These are phyloP conservation scores for Limnephilus lunatus DNA, from an alignment of 2,888 invertebrate species.

Conservation along the genomic window DNA sequence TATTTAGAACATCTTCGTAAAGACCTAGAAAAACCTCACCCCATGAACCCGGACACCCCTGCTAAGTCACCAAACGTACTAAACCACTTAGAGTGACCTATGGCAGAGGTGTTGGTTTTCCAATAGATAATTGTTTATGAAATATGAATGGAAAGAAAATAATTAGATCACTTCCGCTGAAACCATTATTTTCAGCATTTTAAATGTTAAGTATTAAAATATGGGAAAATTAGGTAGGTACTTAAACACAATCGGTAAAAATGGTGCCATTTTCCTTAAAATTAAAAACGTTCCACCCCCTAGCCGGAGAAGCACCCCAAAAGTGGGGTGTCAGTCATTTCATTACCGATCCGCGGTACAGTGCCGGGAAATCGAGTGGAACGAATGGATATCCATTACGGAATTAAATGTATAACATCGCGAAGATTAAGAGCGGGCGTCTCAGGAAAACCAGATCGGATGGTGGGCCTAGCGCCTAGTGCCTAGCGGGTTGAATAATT, in stretches of 20 bases:
- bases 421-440: constrained; percentile 56
- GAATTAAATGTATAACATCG: constrained; percentile 65
- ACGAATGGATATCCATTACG: constrained; percentile 66
- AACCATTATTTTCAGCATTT: neutral
- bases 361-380: constrained; percentile 64
- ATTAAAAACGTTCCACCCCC: constrained; percentile 27
- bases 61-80: too few relatives aligned
- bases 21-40: too few relatives aligned
- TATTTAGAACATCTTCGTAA: too few relatives aligned
- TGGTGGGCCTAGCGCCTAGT: constrained; percentile 60
- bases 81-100: too few relatives aligned
- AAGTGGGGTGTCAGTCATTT: constrained; percentile 65
- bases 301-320: neutral
- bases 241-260: neutral
- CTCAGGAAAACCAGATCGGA: constrained; percentile 60
- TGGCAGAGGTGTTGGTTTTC: too few relatives aligned
- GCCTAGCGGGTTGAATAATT: constrained; percentile 52
- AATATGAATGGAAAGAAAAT: too few relatives aligned
- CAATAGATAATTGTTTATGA: too few relatives aligned
- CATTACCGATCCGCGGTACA: constrained; percentile 65
- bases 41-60: too few relatives aligned
- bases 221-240: neutral
- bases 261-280: constrained; percentile 9
- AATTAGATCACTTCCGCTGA: neutral
- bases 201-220: neutral